These are phyloP conservation scores for Diceros bicornis DNA, from an alignment of 2,797 vertebrate species.

Conservation along the genomic window DNA sequence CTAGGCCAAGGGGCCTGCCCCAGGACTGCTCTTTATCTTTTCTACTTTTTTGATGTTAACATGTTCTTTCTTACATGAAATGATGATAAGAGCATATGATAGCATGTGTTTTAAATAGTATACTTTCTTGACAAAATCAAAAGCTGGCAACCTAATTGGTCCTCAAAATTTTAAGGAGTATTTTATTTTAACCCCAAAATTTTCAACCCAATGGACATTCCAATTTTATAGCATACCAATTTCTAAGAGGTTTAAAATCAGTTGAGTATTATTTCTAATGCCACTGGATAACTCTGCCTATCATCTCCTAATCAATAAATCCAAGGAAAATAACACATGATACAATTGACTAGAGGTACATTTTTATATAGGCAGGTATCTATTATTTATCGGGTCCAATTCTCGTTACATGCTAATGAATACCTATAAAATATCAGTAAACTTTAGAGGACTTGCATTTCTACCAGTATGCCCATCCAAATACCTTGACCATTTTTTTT, in stretches of 20 bases:
- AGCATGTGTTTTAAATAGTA: constrained; percentile 8
- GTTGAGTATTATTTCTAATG: neutral
- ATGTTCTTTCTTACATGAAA: neutral
- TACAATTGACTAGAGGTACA: neutral
- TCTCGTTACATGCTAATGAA: neutral
- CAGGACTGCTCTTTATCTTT: neutral
- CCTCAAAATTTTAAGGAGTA: neutral
- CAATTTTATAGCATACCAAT: neutral
- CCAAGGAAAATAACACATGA: neutral
- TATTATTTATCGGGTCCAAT: neutral
- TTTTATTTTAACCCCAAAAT: neutral
- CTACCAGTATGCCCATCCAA: neutral
- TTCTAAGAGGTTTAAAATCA: constrained; percentile 40
- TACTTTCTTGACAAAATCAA: neutral
- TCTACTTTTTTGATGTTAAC: neutral
- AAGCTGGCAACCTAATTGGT: neutral
- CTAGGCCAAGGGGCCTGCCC: no score
- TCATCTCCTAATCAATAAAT: neutral
- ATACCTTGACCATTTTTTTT: neutral
- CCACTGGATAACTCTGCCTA: neutral
- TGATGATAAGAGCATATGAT: neutral
- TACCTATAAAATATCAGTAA: neutral
- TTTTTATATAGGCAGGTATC: neutral
- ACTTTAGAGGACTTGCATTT: neutral
- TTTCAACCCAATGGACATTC: neutral